These are phyloP conservation scores for Graptemys geographica DNA, from an alignment of 2,797 vertebrate species.

Conservation along the genomic window DNA sequence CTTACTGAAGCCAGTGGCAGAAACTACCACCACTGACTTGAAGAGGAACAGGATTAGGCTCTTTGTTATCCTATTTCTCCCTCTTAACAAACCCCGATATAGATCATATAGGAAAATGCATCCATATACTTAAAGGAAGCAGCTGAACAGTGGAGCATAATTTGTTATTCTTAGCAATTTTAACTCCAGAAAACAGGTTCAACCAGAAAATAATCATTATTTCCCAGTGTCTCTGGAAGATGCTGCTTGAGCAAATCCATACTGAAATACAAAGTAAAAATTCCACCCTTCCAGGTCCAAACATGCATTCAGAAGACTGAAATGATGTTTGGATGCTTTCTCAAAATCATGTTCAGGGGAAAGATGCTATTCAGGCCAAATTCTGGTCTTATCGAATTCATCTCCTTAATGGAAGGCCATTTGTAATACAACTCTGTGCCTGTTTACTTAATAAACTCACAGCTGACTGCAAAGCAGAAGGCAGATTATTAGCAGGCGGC, in stretches of 20 bases:
- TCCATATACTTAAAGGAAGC: background rate
- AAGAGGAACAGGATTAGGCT: background rate
- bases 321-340: background rate
- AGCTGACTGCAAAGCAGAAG: background rate
- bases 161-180: background rate
- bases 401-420: background rate
- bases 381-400: background rate
- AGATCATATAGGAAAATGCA: background rate
- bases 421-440: background rate
- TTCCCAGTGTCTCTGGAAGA: slow-evolving; percentile 1
- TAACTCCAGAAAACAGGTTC: background rate
- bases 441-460: background rate
- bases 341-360: background rate
- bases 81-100: background rate
- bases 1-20: background rate
- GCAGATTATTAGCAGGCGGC: background rate
- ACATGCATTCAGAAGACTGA: background rate
- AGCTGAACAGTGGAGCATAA: background rate
- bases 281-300: background rate
- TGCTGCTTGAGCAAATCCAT: background rate
- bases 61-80: background rate
- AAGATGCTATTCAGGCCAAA: background rate
- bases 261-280: background rate
- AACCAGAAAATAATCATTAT: background rate
- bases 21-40: background rate